phyloP scores from a whole-genome alignment of 2,797 vertebrate genomes.

The Selene dorsalis region DNA sequence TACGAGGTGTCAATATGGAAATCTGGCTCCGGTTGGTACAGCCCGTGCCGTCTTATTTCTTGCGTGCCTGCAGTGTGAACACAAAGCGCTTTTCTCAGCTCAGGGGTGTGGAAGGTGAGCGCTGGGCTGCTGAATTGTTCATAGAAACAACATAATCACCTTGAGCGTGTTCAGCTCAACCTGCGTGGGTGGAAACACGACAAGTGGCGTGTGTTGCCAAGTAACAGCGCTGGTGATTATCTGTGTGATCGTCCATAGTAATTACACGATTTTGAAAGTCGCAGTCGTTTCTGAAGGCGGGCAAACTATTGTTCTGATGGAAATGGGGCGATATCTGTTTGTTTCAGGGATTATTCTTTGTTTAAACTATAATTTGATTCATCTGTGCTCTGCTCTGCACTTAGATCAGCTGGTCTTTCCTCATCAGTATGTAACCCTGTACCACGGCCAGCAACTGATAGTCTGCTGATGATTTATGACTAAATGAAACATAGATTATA shows the following conservation, averaged over 20 bases:
- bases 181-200: slow-evolving; percentile 69
- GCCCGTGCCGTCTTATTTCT: slow-evolving; percentile 1
- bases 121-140: slow-evolving; percentile 57
- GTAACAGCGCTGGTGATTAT: slow-evolving; percentile 64
- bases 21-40: slow-evolving; percentile 37
- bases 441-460: not conserved
- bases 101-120: slow-evolving; percentile 32
- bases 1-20: slow-evolving; percentile 15
- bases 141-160: slow-evolving; percentile 64
- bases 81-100: slow-evolving; percentile 43
- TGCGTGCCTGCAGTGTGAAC: slow-evolving; percentile 25
- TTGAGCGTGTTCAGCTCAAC: slow-evolving; percentile 53
- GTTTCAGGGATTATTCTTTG: slow-evolving; percentile 8
- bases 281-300: not conserved
- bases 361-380: slow-evolving; percentile 16
- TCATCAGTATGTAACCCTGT: slow-evolving; percentile 20
- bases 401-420: slow-evolving; percentile 26
- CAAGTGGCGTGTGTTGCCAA: slow-evolving; percentile 73
- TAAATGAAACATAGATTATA: slow-evolving; percentile 38
- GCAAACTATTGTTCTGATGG: not conserved
- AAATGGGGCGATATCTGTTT: not conserved
- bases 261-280: slow-evolving; percentile 1
- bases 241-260: slow-evolving; percentile 42
- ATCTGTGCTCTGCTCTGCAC: slow-evolving; percentile 1
- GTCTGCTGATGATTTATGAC: slow-evolving; percentile 46